phyloP scores from a whole-genome alignment of 2,888 invertebrate species.

The Serripes groenlandicus region DNA sequence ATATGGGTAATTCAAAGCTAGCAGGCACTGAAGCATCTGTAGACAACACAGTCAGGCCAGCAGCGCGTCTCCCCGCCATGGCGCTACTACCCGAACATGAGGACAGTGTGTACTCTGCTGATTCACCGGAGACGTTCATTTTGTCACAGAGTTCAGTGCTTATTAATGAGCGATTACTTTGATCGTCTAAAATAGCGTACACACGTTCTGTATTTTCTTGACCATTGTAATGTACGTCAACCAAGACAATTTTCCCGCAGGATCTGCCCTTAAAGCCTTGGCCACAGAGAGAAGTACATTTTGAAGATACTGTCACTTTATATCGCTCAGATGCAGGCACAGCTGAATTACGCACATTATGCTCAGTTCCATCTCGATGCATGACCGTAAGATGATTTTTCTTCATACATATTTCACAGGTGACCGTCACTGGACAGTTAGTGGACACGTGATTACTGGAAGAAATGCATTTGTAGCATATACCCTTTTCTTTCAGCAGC shows the following conservation, averaged over 20 bases:
- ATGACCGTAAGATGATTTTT: too few species aligned
- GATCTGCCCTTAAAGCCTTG: too few species aligned
- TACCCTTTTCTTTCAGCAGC: too few species aligned
- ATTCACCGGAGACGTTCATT: conserved; percentile 7
- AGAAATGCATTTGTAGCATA: too few species aligned
- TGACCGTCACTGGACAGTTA: too few species aligned
- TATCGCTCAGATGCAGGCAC: too few species aligned
- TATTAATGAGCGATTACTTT: conserved; percentile 37
- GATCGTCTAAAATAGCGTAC: conserved; percentile 43
- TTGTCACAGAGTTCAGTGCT: conserved; percentile 19
- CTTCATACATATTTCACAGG: too few species aligned
- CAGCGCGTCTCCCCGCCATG: conserved; percentile 17
- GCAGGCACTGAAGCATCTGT: conserved; percentile 27
- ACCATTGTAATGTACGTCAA: neutral
- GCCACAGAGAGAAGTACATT: too few species aligned
- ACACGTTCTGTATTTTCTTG: neutral
- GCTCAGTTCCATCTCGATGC: too few species aligned
- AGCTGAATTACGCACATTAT: too few species aligned
- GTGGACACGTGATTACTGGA: too few species aligned
- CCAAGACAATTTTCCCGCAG: conserved; percentile 24
- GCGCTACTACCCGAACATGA: conserved; percentile 22
- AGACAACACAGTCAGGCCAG: conserved; percentile 31
- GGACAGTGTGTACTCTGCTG: conserved; percentile 19
- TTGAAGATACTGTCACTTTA: too few species aligned
- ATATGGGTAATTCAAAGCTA: conserved; percentile 18